Evolutionary conservation across 2,888 invertebrate genomes (phyloP).

Genomic region (Chaetogeoica ovagalla): DNA sequence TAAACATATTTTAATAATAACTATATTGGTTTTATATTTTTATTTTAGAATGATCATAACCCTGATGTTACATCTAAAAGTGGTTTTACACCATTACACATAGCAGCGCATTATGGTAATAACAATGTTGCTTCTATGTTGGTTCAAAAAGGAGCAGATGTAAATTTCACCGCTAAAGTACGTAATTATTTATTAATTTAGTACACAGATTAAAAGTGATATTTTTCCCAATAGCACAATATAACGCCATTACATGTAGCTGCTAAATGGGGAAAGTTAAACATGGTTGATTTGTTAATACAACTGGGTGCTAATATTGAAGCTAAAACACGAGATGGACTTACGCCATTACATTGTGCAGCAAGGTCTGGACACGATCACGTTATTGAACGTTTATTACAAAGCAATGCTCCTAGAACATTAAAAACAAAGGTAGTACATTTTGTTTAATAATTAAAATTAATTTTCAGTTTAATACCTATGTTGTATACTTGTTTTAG

Average conservation of each 20-base stretch:
- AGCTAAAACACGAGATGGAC: constrained; percentile 89
- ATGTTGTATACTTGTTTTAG: constrained; percentile 59
- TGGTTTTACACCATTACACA: constrained; percentile 97
- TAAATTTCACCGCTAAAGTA: constrained; percentile 91
- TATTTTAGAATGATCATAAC: constrained; percentile 85
- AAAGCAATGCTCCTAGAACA: constrained; percentile 76
- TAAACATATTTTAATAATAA: neutral
- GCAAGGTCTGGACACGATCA: constrained; percentile 94
- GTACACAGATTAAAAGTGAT: neutral
- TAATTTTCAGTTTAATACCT: neutral
- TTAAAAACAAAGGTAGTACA: constrained; percentile 48
- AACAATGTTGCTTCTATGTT: constrained; percentile 88
- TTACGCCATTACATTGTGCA: constrained; percentile 96
- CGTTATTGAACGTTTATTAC: constrained; percentile 86
- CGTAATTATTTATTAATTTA: constrained; percentile 46
- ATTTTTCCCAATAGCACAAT: constrained; percentile 69
- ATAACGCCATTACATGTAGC: constrained; percentile 98
- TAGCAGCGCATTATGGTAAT: constrained; percentile 98
- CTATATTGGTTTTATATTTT: neutral
- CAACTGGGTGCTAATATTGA: constrained; percentile 90
- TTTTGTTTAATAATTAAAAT: constrained; percentile 7
- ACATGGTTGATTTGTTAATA: constrained; percentile 83
- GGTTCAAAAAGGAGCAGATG: constrained; percentile 88
- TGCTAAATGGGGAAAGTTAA: constrained; percentile 96
- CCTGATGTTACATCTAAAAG: constrained; percentile 96